These are phyloP conservation scores for Argyra leucocephala DNA, from an alignment of 2,888 invertebrate species.

Conservation along the genomic window DNA sequence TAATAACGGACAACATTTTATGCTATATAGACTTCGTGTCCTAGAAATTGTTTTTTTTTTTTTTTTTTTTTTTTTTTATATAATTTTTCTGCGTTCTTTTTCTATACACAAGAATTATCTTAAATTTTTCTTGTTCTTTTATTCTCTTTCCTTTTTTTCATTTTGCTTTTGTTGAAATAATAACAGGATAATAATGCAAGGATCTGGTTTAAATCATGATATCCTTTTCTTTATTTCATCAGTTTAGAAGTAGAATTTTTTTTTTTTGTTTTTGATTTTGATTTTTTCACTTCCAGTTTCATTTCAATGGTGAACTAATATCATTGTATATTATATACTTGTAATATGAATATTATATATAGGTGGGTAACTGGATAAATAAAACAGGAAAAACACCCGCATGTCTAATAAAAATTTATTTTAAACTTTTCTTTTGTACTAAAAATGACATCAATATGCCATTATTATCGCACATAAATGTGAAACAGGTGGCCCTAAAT, in stretches of 20 bases:
- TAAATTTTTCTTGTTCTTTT: no score
- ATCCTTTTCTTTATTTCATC: neutral
- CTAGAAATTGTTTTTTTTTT: no score
- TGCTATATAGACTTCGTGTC: no score
- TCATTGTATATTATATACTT: no score
- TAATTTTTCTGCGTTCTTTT: no score
- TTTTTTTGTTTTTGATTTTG: neutral
- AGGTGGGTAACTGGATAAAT: neutral
- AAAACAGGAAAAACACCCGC: neutral
- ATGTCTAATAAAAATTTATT: neutral
- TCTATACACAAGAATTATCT: no score
- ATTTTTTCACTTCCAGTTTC: neutral
- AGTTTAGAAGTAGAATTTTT: neutral
- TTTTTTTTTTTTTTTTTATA: no score
- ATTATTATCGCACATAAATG: neutral
- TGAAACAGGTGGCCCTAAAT: neutral
- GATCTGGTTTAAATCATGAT: neutral
- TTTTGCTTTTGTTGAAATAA: no score
- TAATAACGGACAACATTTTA: no score
- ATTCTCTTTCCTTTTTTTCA: no score
- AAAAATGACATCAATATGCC: neutral
- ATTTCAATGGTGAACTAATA: neutral
- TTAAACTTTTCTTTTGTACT: neutral
- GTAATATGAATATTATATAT: no score
- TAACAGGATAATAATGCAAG: neutral